phyloP scores from a whole-genome alignment of 2,113 vertebrate genomes.

The Sylvilagus bachmani region DNA sequence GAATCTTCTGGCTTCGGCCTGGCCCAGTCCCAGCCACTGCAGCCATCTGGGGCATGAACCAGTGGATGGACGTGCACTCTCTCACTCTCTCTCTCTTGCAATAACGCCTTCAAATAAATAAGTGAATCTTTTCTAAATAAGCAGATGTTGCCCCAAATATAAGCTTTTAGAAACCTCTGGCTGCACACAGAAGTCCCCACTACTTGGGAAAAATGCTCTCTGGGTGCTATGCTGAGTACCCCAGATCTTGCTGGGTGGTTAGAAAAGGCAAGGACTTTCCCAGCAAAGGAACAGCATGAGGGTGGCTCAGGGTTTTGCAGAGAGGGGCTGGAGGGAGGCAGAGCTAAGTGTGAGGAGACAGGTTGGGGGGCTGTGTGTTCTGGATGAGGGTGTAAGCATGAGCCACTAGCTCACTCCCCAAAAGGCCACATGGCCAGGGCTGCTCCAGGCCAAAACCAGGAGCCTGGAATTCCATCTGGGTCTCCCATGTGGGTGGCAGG shows the following conservation, averaged over 20 bases:
- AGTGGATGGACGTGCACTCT: no score
- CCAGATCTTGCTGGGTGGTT: background rate
- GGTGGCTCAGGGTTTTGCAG: background rate
- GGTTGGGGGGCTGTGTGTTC: background rate
- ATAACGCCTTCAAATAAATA: no score
- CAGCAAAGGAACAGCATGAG: background rate
- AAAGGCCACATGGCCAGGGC: no score
- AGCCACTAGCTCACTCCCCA: background rate
- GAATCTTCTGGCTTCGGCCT: no score
- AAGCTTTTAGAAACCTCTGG: background rate
- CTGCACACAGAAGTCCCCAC: background rate
- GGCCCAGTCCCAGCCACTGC: no score
- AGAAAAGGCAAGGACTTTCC: background rate
- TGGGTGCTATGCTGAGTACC: background rate
- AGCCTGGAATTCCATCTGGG: no score
- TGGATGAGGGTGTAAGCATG: background rate
- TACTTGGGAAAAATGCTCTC: background rate
- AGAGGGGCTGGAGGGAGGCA: background rate
- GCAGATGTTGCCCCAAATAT: background rate
- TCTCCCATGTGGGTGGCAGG: no score
- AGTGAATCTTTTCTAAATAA: background rate
- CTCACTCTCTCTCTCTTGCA: no score
- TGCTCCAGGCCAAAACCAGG: no score
- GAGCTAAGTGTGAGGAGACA: background rate
- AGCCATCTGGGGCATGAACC: no score